A percentile compares a stretch with the other conserved stretches of the same genome.
Conservation (phyloP, 2,888 invertebrate genomes). For the Acholoe squamosa region DNA sequence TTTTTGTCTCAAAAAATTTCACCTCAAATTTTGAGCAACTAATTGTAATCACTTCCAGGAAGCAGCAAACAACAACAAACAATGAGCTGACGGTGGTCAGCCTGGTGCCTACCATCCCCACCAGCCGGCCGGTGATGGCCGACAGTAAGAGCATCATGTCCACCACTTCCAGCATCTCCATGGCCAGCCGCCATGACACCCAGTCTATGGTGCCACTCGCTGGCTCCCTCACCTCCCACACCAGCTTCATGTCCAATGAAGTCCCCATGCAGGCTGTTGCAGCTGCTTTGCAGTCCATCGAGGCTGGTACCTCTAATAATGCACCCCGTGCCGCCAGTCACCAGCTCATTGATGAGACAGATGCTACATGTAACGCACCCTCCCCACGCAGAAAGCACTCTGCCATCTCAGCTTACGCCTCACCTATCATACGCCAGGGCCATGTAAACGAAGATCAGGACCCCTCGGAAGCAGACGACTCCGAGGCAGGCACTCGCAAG, state of each 20-base stretch:
- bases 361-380: neutral
- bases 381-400: neutral
- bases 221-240: slow-evolving; percentile 58
- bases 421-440: slow-evolving; percentile 51
- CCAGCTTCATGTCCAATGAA: slow-evolving; percentile 33
- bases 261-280: slow-evolving; percentile 23
- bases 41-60: neutral
- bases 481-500: neutral
- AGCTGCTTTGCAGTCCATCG: neutral
- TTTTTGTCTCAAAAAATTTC: too few species aligned
- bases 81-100: slow-evolving; percentile 46
- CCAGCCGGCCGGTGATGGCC: neutral
- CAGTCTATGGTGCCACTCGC: slow-evolving; percentile 61
- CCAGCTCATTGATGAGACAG: neutral
- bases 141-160: slow-evolving; percentile 59
- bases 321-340: neutral
- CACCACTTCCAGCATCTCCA: slow-evolving; percentile 35
- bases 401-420: slow-evolving; percentile 11
- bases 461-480: slow-evolving; percentile 15
- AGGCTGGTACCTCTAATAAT: neutral
- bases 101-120: slow-evolving; percentile 11
- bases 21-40: too few species aligned
- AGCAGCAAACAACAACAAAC: neutral
- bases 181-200: slow-evolving; percentile 52
- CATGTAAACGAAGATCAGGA: slow-evolving; percentile 56